Percentiles rank a stretch among this genome's conserved stretches.
Conservation (phyloP, 2,797 vertebrate genomes). For the Clarias fuscus region DNA sequence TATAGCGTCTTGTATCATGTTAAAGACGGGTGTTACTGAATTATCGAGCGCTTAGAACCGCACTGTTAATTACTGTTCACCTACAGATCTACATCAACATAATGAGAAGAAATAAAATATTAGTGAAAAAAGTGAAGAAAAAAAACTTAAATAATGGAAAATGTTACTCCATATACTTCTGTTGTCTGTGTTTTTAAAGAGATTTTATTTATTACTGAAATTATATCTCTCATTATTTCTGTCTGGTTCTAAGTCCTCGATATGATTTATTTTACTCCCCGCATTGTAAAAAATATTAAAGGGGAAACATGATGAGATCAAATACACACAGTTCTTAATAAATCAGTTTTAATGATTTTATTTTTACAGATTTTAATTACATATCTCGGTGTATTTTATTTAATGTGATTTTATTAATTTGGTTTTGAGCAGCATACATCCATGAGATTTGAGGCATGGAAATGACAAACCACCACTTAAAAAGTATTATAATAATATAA, state of each 20-base stretch:
- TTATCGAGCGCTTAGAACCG: neutral
- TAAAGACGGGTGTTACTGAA: conserved; percentile 1
- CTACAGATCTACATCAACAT: neutral
- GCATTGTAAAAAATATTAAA: neutral
- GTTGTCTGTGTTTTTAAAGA: neutral
- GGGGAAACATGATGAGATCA: neutral
- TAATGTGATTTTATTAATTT: neutral
- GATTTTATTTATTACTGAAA: conserved; percentile 1
- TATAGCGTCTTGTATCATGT: neutral
- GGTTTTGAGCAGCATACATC: neutral
- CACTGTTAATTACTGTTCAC: conserved; percentile 6
- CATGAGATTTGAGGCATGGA: neutral
- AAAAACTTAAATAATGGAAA: neutral
- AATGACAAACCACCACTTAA: neutral
- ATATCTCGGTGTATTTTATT: neutral
- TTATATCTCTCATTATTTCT: neutral
- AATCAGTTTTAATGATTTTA: conserved; percentile 19
- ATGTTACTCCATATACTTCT: neutral
- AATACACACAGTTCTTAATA: conserved; percentile 7
- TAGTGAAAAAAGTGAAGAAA: no score
- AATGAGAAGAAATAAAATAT: neutral
- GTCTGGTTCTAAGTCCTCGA: neutral
- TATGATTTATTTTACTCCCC: neutral
- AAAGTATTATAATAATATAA: neutral
- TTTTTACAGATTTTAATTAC: neutral